These are phyloP conservation scores for Hiodon tergisus DNA, from an alignment of 2,113 vertebrate genomes.

Conservation along the genomic window DNA sequence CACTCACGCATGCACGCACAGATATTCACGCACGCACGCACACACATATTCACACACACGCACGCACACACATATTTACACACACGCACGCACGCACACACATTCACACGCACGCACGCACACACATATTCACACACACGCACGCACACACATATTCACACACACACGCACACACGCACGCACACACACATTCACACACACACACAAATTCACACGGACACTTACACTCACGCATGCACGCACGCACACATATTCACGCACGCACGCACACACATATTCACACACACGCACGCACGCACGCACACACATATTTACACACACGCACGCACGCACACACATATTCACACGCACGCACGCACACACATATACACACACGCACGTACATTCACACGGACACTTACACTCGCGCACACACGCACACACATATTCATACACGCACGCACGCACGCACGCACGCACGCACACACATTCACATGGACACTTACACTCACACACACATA, in stretches of 20 bases:
- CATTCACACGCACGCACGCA: neutral
- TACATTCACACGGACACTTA: neutral
- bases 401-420: neutral
- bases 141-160: too few species aligned
- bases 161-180: too few species aligned
- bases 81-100: neutral
- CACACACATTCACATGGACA: too few species aligned
- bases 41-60: slow-evolving; percentile 9
- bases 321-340: neutral
- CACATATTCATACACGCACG: neutral
- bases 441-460: too few species aligned
- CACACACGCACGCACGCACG: too few species aligned
- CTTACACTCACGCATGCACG: too few species aligned
- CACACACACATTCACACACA: too few species aligned
- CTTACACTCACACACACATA: too few species aligned
- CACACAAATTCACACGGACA: too few species aligned
- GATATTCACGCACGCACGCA: slow-evolving; percentile 8
- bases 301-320: neutral
- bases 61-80: neutral
- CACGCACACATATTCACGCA: neutral
- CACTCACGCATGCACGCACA: neutral
- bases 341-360: slow-evolving; percentile 1
- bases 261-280: too few species aligned
- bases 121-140: neutral
- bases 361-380: neutral